phyloP scores from a whole-genome alignment of 2,888 invertebrate genomes.

The Thysanoteuthis rhombus region DNA sequence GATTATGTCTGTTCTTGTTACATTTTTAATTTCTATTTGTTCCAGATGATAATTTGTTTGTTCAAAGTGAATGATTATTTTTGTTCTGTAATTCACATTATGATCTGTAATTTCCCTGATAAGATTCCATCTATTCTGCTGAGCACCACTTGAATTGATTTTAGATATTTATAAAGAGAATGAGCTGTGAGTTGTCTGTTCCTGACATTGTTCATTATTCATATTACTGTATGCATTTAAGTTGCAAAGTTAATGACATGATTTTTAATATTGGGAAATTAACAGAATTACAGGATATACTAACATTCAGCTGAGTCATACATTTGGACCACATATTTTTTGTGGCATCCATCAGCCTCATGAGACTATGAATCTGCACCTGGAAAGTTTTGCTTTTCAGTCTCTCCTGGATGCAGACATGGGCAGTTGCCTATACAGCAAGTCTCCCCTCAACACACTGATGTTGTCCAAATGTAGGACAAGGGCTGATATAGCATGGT shows the following conservation, averaged over 20 bases:
- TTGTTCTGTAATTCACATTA: neutral
- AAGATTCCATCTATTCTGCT: neutral
- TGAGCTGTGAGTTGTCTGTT: neutral
- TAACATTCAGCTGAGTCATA: neutral
- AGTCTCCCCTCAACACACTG: too few relatives aligned
- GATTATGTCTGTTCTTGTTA: neutral
- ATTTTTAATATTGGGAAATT: neutral
- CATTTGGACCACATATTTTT: neutral
- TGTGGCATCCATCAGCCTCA: too few relatives aligned
- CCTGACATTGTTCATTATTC: neutral
- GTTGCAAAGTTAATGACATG: neutral
- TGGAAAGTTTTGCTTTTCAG: too few relatives aligned
- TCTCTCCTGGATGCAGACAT: too few relatives aligned
- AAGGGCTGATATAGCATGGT: too few relatives aligned
- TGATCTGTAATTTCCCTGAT: neutral
- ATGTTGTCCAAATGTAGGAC: too few relatives aligned
- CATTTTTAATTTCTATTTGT: neutral
- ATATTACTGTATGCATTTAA: neutral
- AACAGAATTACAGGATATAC: neutral
- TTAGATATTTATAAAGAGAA: neutral
- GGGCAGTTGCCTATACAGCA: too few relatives aligned
- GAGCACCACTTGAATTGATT: constrained; percentile 12
- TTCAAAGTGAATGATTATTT: neutral
- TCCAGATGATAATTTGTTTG: neutral
- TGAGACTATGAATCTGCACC: too few relatives aligned